Percentiles rank a stretch among this genome's conserved stretches.
These are phyloP conservation scores for Podilymbus podiceps DNA, from an alignment of 2,113 vertebrate genomes.

Conservation along the genomic window DNA sequence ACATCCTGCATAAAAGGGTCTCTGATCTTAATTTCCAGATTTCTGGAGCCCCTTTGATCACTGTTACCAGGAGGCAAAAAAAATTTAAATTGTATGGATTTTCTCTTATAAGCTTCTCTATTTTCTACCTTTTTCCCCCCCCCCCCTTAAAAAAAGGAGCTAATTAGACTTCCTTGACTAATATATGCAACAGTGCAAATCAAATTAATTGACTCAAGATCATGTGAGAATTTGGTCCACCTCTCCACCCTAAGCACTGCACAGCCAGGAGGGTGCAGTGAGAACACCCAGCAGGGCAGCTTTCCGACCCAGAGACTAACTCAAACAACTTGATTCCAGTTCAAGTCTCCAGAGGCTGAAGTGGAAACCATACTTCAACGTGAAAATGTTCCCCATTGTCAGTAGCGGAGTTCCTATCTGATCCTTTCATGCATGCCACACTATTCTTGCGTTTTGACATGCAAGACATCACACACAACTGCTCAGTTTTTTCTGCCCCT, in stretches of 20 bases:
- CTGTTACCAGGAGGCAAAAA: conserved; percentile 23
- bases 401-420: neutral
- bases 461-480: neutral
- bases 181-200: neutral
- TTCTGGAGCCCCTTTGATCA: conserved; percentile 35
- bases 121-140: too few species aligned
- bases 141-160: neutral
- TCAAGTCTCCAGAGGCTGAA: neutral
- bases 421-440: neutral
- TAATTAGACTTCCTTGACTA: neutral
- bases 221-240: neutral
- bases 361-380: fast-evolving
- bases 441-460: neutral
- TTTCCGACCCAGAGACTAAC: neutral
- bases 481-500: neutral
- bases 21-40: conserved; percentile 44
- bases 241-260: neutral
- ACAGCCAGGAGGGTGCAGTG: neutral
- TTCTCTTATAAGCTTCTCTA: conserved; percentile 15
- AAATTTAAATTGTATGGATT: conserved; percentile 10
- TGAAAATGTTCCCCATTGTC: neutral
- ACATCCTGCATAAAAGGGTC: conserved; percentile 13
- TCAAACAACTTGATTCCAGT: neutral
- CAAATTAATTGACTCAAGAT: neutral
- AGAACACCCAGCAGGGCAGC: neutral